These are phyloP conservation scores for Periophthalmodon schlosseri DNA, from an alignment of 2,113 vertebrate genomes.

Conservation along the genomic window DNA sequence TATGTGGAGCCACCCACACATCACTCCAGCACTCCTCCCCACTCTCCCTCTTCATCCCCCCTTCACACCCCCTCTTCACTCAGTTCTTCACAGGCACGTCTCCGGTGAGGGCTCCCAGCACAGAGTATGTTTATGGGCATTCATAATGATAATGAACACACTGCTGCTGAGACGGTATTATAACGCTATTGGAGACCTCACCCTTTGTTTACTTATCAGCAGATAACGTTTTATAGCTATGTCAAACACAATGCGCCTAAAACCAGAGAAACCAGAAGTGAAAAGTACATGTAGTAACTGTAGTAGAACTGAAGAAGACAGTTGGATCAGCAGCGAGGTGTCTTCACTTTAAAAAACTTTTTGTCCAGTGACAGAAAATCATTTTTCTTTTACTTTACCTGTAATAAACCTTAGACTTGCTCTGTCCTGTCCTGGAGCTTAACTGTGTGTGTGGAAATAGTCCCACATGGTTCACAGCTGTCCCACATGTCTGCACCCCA, in stretches of 20 bases:
- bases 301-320: too few relatives aligned
- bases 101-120: slow-evolving; percentile 34
- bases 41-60: slow-evolving; percentile 37
- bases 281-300: neutral
- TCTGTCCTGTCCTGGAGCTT: neutral
- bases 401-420: neutral
- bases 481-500: neutral
- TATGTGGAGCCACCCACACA: slow-evolving; percentile 62
- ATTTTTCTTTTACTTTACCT: too few relatives aligned
- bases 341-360: too few relatives aligned
- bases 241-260: neutral
- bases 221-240: neutral
- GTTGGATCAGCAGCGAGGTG: too few relatives aligned
- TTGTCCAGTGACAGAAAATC: too few relatives aligned
- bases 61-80: slow-evolving; percentile 35
- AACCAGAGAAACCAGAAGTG: neutral
- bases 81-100: slow-evolving; percentile 27
- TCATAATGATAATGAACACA: slow-evolving; percentile 16
- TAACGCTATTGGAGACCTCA: slow-evolving; percentile 10
- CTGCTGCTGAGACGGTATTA: neutral
- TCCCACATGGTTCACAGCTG: neutral
- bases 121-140: slow-evolving; percentile 17
- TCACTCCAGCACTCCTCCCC: slow-evolving; percentile 56
- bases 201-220: neutral
- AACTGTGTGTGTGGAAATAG: neutral